Percentiles rank a stretch among this genome's conserved stretches.
phyloP scores from a whole-genome alignment of 1,140 invertebrate species.

The Euwallacea fornicatus region DNA sequence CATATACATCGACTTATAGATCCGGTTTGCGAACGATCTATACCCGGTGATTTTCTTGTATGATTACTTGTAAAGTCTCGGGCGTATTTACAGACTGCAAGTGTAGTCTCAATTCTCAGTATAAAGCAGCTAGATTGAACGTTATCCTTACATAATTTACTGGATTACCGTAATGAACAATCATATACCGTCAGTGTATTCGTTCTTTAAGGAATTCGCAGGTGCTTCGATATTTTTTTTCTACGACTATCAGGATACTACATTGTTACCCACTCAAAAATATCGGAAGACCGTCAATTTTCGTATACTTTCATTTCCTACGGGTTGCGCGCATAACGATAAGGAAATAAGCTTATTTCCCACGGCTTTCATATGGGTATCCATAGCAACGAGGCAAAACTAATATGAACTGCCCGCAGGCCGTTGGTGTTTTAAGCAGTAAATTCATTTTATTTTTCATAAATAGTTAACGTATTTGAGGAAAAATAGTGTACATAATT shows the following conservation, averaged over 20 bases:
- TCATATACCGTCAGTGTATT: no score
- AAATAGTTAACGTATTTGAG: no score
- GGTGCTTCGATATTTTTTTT: background rate
- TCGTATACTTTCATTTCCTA: no score
- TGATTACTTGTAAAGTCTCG: slow-evolving; percentile 31
- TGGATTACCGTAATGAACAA: no score
- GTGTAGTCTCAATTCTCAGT: slow-evolving; percentile 4
- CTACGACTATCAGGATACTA: background rate
- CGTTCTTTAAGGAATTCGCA: no score
- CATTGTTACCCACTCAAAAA: no score
- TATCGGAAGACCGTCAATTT: no score
- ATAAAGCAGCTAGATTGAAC: background rate
- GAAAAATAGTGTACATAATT: no score
- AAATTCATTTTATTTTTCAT: background rate
- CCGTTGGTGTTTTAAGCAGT: background rate
- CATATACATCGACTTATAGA: slow-evolving; percentile 33
- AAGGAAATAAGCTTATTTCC: no score
- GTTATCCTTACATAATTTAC: no score
- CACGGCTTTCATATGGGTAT: no score
- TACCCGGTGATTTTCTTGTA: slow-evolving; percentile 31
- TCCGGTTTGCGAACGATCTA: slow-evolving; percentile 30
- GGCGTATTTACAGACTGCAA: slow-evolving; percentile 12
- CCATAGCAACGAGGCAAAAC: background rate
- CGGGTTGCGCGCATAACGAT: no score
- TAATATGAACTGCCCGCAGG: background rate